Conservation (phyloP, 2,888 invertebrate genomes). For the Lottia gigantea region DNA sequence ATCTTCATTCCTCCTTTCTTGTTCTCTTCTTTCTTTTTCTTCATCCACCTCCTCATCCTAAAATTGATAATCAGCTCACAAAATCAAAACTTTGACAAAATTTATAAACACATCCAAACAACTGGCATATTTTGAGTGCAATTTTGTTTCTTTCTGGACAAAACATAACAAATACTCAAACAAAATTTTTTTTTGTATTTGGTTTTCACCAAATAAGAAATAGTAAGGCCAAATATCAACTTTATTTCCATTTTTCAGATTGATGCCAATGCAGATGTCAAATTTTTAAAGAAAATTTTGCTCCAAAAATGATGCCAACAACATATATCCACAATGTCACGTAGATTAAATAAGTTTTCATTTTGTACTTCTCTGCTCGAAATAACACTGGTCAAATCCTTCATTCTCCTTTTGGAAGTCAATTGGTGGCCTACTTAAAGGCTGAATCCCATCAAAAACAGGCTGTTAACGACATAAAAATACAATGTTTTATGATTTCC, state of each 20-base stretch:
- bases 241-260: too few relatives aligned
- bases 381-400: background rate
- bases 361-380: slow-evolving; percentile 11
- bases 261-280: too few relatives aligned
- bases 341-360: too few relatives aligned
- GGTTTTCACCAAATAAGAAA: too few relatives aligned
- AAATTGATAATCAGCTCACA: slow-evolving; percentile 26
- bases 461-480: slow-evolving; percentile 26
- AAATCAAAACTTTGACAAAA: background rate
- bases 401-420: too few relatives aligned
- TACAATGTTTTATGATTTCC: slow-evolving; percentile 19
- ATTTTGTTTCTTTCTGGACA: background rate
- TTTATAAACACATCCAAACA: background rate
- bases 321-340: too few relatives aligned
- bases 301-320: too few relatives aligned
- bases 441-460: slow-evolving; percentile 12
- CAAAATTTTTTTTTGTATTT: too few relatives aligned
- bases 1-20: slow-evolving; percentile 36
- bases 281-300: too few relatives aligned
- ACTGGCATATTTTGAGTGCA: background rate
- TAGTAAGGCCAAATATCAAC: too few relatives aligned
- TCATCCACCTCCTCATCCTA: slow-evolving; percentile 82
- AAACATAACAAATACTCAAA: too few relatives aligned
- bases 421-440: too few relatives aligned
- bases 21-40: slow-evolving; percentile 64